Base-by-base conservation (phyloP, 2,888 invertebrate genomes). In the Scaptomyza cyrtandrae region DNA sequence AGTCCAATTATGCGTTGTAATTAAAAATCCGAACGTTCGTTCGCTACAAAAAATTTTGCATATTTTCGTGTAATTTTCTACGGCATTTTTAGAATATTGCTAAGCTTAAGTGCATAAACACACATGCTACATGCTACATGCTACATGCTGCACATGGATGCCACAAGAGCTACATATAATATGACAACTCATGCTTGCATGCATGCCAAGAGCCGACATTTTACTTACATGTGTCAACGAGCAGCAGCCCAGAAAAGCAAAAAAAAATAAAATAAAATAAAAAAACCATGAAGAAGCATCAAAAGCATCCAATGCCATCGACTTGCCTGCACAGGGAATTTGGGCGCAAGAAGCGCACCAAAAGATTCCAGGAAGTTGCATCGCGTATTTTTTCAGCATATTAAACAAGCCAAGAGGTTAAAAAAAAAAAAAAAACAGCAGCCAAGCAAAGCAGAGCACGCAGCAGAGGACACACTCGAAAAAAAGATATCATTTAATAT, bases 351-450 rank as follows among this genome's bases (percentile, higher is more conserved):
- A 72, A 61, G 63, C 31, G 49, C 58, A 56, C 46, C 19, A 31
- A n/a, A 49, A 41, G 60, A 67, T 63, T 71, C 48, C 62, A 74
- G 86, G 70, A 86, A 80, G 78, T 75, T 70, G 71, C 55, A 63
- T 77, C 83, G 86, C 78, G 81, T 80, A 88, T 82, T 88, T 88
- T 41, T 89, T 77, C 86, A 85, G 85, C 88, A 89, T 88, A 88
- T 88, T 88, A 89, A 88, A 80, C 83, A 88, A 89, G 86, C 75
- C 88, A 88, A 86, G 71, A 74, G 79, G 82, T 69, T 76, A 62
- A 72, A n/a, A n/a, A n/a, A n/a, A n/a, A n/a, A n/a, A n/a, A n/a
- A n/a, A n/a, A 63, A 63, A 46, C 53, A 62, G 60, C 52, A 45
- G 39, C 39, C 54, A 31, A 14, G 31, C 59, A 58, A 24, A 24